Conservation (phyloP, 92 coral and sea anemone genomes). For the Epizoanthus ramosus region DNA sequence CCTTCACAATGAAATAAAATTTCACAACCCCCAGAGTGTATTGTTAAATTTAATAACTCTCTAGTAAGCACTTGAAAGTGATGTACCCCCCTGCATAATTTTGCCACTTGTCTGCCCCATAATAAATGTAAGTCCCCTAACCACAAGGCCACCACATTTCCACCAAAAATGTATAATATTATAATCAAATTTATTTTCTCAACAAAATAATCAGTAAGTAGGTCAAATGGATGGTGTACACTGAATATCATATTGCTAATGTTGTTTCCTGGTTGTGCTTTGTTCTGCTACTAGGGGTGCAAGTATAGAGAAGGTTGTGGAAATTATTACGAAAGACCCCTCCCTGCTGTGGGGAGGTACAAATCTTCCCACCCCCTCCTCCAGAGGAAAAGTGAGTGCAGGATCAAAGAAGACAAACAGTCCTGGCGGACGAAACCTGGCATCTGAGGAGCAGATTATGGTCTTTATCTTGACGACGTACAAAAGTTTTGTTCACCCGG, state of each 20-base stretch:
- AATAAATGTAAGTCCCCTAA: no score
- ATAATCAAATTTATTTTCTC: no score
- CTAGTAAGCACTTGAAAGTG: no score
- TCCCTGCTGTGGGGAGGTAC: slow-evolving; percentile 93
- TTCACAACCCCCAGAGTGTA: no score
- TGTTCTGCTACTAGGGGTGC: slow-evolving; percentile 68
- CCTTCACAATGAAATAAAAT: no score
- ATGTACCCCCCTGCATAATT: no score
- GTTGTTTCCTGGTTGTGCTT: neutral
- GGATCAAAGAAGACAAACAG: slow-evolving; percentile 62
- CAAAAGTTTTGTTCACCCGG: slow-evolving; percentile 79
- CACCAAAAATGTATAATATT: no score
- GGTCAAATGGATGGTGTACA: neutral
- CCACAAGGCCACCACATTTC: no score
- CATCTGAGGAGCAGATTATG: slow-evolving; percentile 87
- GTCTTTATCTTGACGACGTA: slow-evolving; percentile 90
- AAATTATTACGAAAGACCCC: slow-evolving; percentile 81
- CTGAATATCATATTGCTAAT: neutral
- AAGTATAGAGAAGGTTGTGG: slow-evolving; percentile 77
- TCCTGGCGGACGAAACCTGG: slow-evolving; percentile 50
- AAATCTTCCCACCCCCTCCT: slow-evolving; percentile 72
- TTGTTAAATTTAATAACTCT: no score
- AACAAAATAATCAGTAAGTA: no score
- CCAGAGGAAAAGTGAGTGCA: slow-evolving; percentile 58
- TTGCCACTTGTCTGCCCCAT: no score